Base-by-base conservation (phyloP, 37 sponge, comb jelly and placozoan genomes). In the Halichondria panicea region DNA sequence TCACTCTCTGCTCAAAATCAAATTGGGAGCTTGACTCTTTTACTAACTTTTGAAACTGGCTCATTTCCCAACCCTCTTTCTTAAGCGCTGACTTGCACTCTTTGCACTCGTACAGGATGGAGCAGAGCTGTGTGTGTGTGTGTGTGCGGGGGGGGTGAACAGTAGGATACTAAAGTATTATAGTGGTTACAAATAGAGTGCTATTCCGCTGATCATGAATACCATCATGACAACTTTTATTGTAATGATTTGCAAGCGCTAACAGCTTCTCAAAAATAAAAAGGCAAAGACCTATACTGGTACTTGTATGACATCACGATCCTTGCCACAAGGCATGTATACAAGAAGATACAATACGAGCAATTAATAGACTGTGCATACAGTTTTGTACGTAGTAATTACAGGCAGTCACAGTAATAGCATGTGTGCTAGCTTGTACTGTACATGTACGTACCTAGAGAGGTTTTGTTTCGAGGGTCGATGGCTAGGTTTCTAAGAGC, bases 401-500 rank as follows among this genome's bases (percentile, higher is more conserved):
- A n/a, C n/a, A n/a, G n/a, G n/a, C n/a, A n/a, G n/a, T n/a, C n/a
- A n/a, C n/a, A n/a, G n/a, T n/a, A n/a, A n/a, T n/a, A n/a, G n/a
- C n/a, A n/a, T n/a, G n/a, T n/a, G n/a, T n/a, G n/a, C n/a, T n/a
- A n/a, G n/a, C n/a, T n/a, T n/a, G n/a, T n/a, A n/a, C n/a, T n/a
- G n/a, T n/a, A n/a, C n/a, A n/a, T n/a, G 39, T 43, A 83, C 79
- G 27, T 50, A 91, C 97, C 97, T 57, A 97, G 79, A 18, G 78
- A 74, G 15, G 71, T 86, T 66, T 84, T 94, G 83, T 94, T 97
- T 0, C 75, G 37, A 11, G 64, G 83, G 72, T 97, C 93, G 30
- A 79, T 77, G 58, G 93, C 78, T 42, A 97, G 60, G 78, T 95
- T 95, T 28, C 95, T 74, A 25, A 97, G 81, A 21, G 91, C 88